phyloP scores from a whole-genome alignment of 2,888 invertebrate species.

The Lithodes maja region DNA sequence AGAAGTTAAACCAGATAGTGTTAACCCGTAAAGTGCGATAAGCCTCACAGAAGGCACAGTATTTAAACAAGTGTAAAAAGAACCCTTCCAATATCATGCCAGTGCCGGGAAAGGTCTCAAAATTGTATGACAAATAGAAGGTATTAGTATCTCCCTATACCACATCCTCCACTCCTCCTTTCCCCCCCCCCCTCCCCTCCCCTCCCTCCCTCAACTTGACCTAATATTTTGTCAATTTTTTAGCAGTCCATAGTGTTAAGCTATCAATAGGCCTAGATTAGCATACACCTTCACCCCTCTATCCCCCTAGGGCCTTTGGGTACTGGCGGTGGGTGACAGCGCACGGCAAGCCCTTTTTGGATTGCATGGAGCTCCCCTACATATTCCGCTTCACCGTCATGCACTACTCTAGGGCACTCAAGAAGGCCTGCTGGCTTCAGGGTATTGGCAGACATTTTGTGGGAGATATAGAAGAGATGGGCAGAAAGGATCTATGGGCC shows the following conservation, averaged over 20 bases:
- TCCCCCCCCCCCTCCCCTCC: not conserved
- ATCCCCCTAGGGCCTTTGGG: not conserved
- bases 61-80: too few species aligned
- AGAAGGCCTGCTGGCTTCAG: not conserved
- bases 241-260: not conserved
- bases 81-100: too few species aligned
- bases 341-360: not conserved
- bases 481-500: slow-evolving; percentile 29
- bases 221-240: not conserved
- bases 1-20: too few species aligned
- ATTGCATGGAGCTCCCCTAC: not conserved
- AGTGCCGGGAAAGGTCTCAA: too few species aligned
- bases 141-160: not conserved
- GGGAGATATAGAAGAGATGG: slow-evolving; percentile 20
- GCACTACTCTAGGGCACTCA: not conserved
- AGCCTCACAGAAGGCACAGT: too few species aligned
- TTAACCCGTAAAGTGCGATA: too few species aligned
- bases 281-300: not conserved
- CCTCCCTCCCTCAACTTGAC: not conserved
- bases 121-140: too few species aligned
- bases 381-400: not conserved
- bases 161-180: not conserved
- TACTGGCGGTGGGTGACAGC: slow-evolving; percentile 5
- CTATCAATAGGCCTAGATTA: not conserved
- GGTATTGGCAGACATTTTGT: slow-evolving; percentile 27